Evolutionary conservation across 1,140 invertebrate species (phyloP).

Genomic region (Cheumatopsyche charites): DNA sequence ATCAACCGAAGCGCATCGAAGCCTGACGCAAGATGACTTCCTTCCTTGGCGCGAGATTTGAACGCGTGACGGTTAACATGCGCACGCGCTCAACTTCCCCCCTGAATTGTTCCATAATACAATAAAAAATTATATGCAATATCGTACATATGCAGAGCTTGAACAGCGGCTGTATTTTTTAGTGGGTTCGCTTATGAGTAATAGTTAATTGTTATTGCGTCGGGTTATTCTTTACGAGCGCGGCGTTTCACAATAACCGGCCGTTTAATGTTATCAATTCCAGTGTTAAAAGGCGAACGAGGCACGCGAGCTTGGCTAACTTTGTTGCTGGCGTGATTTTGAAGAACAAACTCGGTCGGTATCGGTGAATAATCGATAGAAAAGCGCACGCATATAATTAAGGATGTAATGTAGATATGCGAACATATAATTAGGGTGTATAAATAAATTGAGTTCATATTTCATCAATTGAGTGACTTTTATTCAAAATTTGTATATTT

Average conservation of each 20-base stretch:
- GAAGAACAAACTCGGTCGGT: too few relatives aligned
- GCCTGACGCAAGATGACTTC: not conserved
- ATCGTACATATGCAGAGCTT: not conserved
- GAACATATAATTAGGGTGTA: too few relatives aligned
- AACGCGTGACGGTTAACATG: not conserved
- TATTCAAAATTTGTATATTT: too few relatives aligned
- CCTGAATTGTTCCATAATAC: too few relatives aligned
- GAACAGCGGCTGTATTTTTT: too few relatives aligned
- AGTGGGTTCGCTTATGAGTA: too few relatives aligned
- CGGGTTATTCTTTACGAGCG: not conserved
- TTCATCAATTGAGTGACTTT: too few relatives aligned
- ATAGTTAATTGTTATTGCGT: constrained; percentile 2
- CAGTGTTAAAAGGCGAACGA: not conserved
- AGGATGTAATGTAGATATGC: too few relatives aligned
- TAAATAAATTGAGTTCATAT: too few relatives aligned
- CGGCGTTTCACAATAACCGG: constrained; percentile 5
- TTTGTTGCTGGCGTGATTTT: too few relatives aligned
- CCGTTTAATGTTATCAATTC: constrained; percentile 21
- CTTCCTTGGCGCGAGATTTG: not conserved
- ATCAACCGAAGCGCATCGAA: too few relatives aligned
- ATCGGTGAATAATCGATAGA: constrained; percentile 1
- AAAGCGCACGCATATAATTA: not conserved
- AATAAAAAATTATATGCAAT: too few relatives aligned
- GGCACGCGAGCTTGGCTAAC: not conserved
- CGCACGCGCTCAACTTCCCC: not conserved